Evolutionary conservation across 2,797 vertebrate genomes (phyloP), one percentile per base, ranked within the genome.

Genomic region (Bradypodion ventrale): DNA sequence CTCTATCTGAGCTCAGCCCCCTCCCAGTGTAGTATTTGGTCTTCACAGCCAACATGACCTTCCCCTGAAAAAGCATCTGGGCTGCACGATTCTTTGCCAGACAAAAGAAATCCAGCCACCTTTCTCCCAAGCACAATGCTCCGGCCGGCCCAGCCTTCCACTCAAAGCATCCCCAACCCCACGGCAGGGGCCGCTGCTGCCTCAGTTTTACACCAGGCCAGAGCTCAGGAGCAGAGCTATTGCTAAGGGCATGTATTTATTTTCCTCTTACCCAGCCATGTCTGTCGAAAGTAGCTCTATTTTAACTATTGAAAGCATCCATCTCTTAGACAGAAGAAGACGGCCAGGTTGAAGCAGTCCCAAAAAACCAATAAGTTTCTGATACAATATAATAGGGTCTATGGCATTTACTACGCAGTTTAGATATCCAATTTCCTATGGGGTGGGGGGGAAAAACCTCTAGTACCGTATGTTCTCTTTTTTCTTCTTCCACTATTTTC

Each of bases 1-100:
- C 23, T 6, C 1, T 4, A 12, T 35, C 89, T 90, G 73, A 70
- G 29, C 56, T 70, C 70, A 75, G 82, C 76, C 89, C 56, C 87
- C 84, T 90, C 88, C 92, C 93, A 84, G 83, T 72, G 92, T 86
- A 84, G 40, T 87, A 0, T 92, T 68, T 90, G 85, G 91, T 85
- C 89, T 90, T 90, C 83, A 76, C 88, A 86, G 82, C 65, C 90
- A 79, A 89, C 90, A 76, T 90, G 89, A 92, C 87, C 92, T 93
- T 94, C 92, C 89, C 90, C 91, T 89, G 89, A 80, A 90, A 89
- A 86, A 88, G 89, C 84, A 89, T 79, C 60, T 82, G 87, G 87
- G 27, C 90, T 83, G n/a, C 1, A 60, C 87, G 85, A 92, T 90
- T 89, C 87, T 89, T 72, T 78, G 59, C 59, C 1, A 5, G 87